Percentiles rank a stretch among this genome's conserved stretches.
Conservation (phyloP, 2,113 vertebrate species). For the Atrichornis clamosus region DNA sequence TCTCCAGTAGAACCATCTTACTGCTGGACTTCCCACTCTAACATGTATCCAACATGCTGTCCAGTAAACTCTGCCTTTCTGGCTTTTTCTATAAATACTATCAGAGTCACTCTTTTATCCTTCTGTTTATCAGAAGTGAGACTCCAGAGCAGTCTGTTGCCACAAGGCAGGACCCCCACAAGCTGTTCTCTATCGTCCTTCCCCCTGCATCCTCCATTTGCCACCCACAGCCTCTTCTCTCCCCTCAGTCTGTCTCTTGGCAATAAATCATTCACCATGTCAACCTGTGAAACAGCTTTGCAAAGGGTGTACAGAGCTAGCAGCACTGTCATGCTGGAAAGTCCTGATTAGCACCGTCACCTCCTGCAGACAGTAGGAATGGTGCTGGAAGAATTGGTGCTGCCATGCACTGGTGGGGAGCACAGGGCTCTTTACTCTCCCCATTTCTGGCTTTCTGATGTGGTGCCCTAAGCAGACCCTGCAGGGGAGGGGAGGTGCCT, state of each 20-base stretch:
- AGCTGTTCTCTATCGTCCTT: background rate
- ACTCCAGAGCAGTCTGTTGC: background rate
- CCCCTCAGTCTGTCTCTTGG: background rate
- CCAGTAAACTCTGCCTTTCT: background rate
- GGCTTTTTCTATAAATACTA: background rate
- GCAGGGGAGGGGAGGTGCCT: background rate
- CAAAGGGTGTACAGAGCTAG: background rate
- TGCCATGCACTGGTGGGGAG: accelerated
- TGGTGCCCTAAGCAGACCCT: background rate
- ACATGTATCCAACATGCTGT: background rate
- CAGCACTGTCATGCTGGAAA: background rate
- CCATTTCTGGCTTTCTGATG: background rate
- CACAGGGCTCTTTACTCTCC: background rate
- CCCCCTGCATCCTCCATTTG: background rate
- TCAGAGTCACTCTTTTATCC: background rate
- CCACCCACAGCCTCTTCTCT: background rate
- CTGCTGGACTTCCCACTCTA: background rate
- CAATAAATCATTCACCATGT: background rate
- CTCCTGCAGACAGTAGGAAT: background rate
- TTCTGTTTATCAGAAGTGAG: background rate
- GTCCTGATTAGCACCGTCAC: background rate
- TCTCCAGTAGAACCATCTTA: background rate
- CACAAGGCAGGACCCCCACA: background rate
- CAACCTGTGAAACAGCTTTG: background rate
- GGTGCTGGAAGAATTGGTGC: background rate